Evolutionary conservation across 1,140 invertebrate genomes (phyloP), one percentile per base, ranked within the genome.

Genomic region (Octopus bimaculoides): DNA sequence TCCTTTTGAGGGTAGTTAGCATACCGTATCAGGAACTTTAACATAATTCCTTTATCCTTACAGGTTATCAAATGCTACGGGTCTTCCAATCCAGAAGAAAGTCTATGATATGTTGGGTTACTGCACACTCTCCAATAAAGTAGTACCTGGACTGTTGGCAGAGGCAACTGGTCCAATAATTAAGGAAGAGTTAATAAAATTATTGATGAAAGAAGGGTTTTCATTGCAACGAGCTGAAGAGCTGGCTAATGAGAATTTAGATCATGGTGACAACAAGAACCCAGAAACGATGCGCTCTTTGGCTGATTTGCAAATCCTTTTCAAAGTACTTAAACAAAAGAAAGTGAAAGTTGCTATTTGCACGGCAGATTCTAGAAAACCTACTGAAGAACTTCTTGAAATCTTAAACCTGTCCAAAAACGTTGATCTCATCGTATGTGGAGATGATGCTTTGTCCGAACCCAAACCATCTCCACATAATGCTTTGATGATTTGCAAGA

Each of bases 321-420:
- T 92, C 83, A 83, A 87, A 75, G 85, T 90, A 61, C 85, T 92
- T 0, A 87, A 88, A 78, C 79, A 82, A 14, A 86, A 90, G 76
- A 84, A 86, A n/a, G 84, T 91, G 3, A 92, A 92, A 83, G 89
- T 91, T 78, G 91, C 91, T 10, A 86, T 92, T 52, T 92, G 91
- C 78, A 92, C 91, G 4, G 86, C 90, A 52, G 91, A 91, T 82
- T 89, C 87, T 77, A 83, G 88, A 9, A 75, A 85, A 66, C 89
- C 88, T 41, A 91, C 91, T 8, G 54, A 88, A 69, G 84, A 85
- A 4, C 85, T 88, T 0, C 80, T 92, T 10, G 80, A 84, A 73
- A 83, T 85, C 52, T 80, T 91, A 8, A 86, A 85, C 17, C 82
- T 91, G 1, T 81, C 83, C 8, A 77, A 86, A 54, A 83, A 87